Evolutionary conservation across 2,113 vertebrate genomes (phyloP), one percentile per base, ranked within the genome.

Genomic region (Plectropomus leopardus): DNA sequence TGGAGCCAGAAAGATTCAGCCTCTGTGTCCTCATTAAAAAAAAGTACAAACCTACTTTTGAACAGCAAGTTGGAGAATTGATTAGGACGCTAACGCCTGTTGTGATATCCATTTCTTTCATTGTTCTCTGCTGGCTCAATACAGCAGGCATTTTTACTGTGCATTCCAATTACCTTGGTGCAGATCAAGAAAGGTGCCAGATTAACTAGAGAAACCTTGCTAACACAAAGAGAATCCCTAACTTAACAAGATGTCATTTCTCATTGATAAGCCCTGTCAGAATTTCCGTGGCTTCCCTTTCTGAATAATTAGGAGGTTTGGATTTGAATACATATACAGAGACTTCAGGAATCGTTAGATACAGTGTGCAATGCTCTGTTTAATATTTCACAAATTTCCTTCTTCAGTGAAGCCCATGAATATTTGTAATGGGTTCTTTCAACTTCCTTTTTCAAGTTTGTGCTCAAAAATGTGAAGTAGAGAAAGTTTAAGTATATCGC

Each of bases 191-290:
- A 93, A 93, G 84, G 89, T 93, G 91, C 83, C 82, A 93, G 82
- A 94, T 93, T 93, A 94, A 94, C 92, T 86, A 89, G 87, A 94
- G 91, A 93, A 95, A 89, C 85, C 90, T 87, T 83, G 88, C 91
- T 91, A 94, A 93, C 93, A 94, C 93, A 95, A 95, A 95, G 94
- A 93, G 94, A 95, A 95, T 95, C 91, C 84, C 86, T 95, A 95
- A 95, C 92, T 94, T 93, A 95, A 94, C 92, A 93, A 91, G 88
- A 93, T 93, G 89, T 92, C 92, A 92, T 93, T 93, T 83, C 89
- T 92, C 92, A 92, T 92, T 93, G 93, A 94, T 92, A 91, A 92
- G 86, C 72, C 66, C 89, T 65, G 78, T 89, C 87, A 91, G 86
- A 88, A 83, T 86, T 81, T 81, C 89, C 7, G 14, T 78, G 74